These are phyloP conservation scores for Drosophila lowei DNA, from an alignment of 1,140 invertebrate species.

Conservation along the genomic window DNA sequence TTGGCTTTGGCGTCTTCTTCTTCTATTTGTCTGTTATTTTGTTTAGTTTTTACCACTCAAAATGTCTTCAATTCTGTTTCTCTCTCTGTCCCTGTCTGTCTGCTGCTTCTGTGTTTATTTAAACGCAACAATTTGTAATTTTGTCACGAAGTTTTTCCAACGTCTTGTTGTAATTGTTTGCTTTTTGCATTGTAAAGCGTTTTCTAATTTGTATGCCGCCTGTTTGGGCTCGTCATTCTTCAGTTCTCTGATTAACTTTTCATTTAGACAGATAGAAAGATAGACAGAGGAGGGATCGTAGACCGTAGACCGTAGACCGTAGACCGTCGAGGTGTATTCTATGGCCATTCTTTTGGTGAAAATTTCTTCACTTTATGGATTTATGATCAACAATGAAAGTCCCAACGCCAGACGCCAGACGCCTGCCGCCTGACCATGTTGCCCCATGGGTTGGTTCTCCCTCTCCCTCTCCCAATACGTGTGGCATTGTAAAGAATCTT, in stretches of 20 bases:
- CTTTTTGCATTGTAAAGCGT: constrained; percentile 37
- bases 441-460: not conserved
- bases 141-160: constrained; percentile 55
- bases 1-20: constrained; percentile 5
- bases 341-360: constrained; percentile 61
- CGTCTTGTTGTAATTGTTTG: constrained; percentile 41
- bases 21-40: constrained; percentile 20
- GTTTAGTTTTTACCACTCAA: constrained; percentile 1
- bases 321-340: constrained; percentile 30
- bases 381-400: constrained; percentile 73
- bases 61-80: too few species aligned
- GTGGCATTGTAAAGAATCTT: constrained; percentile 52
- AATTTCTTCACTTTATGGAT: constrained; percentile 63
- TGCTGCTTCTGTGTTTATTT: constrained; percentile 29
- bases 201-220: constrained; percentile 50
- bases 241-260: constrained; percentile 40
- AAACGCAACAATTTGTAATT: constrained; percentile 61
- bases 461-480: constrained; percentile 38
- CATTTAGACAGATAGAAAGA: constrained; percentile 1
- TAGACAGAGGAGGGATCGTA: too few species aligned
- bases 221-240: not conserved
- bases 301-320: not conserved
- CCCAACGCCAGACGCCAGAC: constrained; percentile 21
- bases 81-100: constrained; percentile 1
- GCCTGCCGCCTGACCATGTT: constrained; percentile 60